A percentile compares a stretch with the other conserved stretches of the same genome.
Evolutionary conservation across 2,113 vertebrate genomes (phyloP).

Genomic region (Phylloscopus trochiloides): DNA sequence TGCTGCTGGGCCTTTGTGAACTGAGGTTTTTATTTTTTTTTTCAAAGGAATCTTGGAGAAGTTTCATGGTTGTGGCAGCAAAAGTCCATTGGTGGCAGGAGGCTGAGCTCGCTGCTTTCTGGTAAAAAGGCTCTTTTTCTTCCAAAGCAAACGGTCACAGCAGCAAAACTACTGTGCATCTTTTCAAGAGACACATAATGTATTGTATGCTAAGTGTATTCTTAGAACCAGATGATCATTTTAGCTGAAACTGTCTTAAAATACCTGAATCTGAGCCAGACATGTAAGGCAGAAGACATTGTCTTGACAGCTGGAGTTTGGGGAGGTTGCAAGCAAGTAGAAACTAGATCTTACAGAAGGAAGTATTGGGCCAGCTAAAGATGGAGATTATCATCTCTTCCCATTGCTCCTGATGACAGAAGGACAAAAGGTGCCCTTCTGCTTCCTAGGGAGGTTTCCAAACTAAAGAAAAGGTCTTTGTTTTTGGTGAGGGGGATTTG

Average conservation of each 20-base stretch:
- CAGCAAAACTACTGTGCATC: not conserved
- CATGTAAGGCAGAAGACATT: not conserved
- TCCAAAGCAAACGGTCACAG: not conserved
- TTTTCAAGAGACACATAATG: not conserved
- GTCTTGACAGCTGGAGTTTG: not conserved
- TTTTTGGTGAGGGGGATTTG: not conserved
- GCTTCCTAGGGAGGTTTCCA: not conserved
- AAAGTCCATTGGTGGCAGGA: not conserved
- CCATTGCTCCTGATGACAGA: not conserved
- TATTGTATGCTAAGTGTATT: not conserved
- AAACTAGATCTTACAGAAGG: conserved; percentile 32
- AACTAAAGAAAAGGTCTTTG: not conserved
- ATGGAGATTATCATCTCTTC: conserved; percentile 10
- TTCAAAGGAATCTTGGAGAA: not conserved
- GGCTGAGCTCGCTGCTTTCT: not conserved
- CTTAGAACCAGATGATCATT: not conserved
- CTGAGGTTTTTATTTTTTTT: not conserved
- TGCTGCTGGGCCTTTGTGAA: not conserved
- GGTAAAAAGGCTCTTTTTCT: not conserved
- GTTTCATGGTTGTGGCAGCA: not conserved
- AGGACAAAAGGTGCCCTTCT: conserved; percentile 21
- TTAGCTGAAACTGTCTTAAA: not conserved
- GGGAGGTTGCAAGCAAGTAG: not conserved
- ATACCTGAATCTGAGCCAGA: not conserved
- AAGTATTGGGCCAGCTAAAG: not conserved